These are phyloP conservation scores for Habroteleia sp. DNA, from an alignment of 2,888 invertebrate genomes.

Conservation along the genomic window DNA sequence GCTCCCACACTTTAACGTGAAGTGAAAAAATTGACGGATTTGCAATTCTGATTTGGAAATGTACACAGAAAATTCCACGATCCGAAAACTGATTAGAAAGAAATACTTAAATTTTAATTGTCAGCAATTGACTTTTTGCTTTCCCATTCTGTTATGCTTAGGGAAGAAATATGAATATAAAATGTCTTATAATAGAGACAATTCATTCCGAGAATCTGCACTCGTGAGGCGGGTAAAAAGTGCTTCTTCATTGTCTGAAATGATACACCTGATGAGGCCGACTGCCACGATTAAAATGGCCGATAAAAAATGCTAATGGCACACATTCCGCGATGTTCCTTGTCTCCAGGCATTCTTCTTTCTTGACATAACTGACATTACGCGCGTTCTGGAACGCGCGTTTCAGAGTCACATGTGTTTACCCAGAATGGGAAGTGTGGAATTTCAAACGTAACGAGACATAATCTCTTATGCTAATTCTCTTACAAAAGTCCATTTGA, in stretches of 20 bases:
- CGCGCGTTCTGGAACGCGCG: slow-evolving; percentile 36
- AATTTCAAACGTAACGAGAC: slow-evolving; percentile 32
- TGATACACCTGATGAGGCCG: slow-evolving; percentile 36
- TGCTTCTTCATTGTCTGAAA: slow-evolving; percentile 22
- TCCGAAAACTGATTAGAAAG: not conserved
- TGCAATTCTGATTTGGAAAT: no score
- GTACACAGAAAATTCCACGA: no score
- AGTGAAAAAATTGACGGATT: no score
- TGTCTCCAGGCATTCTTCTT: slow-evolving; percentile 45
- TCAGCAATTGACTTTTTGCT: slow-evolving; percentile 5
- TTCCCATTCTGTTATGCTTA: not conserved
- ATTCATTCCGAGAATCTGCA: slow-evolving; percentile 7
- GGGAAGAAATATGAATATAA: slow-evolving; percentile 8
- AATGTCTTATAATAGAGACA: slow-evolving; percentile 20
- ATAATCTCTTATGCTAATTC: slow-evolving; percentile 33
- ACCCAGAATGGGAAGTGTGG: slow-evolving; percentile 39
- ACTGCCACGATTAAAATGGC: slow-evolving; percentile 41
- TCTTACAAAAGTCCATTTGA: not conserved
- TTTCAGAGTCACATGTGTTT: slow-evolving; percentile 35
- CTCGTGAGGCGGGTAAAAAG: slow-evolving; percentile 13
- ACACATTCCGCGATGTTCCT: slow-evolving; percentile 40
- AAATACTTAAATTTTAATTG: slow-evolving; percentile 4
- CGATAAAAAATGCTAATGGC: slow-evolving; percentile 49
- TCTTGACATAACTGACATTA: slow-evolving; percentile 44
- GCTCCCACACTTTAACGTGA: no score